These are phyloP conservation scores for Lycocorax pyrrhopterus DNA, from an alignment of 2,113 vertebrate genomes.

Conservation along the genomic window DNA sequence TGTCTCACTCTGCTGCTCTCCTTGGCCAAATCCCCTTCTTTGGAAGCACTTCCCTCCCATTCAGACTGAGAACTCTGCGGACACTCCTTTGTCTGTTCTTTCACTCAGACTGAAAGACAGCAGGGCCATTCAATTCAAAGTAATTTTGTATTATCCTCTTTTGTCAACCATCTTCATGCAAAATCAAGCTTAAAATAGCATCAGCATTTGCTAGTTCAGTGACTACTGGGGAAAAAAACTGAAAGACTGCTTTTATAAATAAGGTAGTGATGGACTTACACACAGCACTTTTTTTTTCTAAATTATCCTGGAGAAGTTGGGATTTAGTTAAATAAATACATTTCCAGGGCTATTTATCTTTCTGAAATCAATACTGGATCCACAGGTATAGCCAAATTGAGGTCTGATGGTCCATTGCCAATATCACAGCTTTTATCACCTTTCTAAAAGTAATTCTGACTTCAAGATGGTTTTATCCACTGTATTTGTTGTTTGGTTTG, in stretches of 20 bases:
- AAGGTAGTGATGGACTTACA: neutral
- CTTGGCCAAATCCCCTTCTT: neutral
- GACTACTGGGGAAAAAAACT: neutral
- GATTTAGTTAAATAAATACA: neutral
- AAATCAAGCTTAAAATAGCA: conserved; percentile 18
- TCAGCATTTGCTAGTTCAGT: neutral
- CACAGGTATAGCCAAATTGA: neutral
- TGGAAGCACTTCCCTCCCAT: neutral
- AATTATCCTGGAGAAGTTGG: neutral
- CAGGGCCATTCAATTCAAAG: neutral
- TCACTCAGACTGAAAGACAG: neutral
- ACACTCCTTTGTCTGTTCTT: neutral
- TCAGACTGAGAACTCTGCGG: neutral
- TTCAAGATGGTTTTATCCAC: neutral
- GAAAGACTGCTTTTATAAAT: neutral
- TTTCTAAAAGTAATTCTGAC: neutral
- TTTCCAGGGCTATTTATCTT: neutral
- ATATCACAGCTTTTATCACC: neutral
- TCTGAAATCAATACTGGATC: neutral
- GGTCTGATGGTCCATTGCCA: neutral
- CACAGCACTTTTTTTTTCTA: neutral
- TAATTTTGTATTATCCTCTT: neutral
- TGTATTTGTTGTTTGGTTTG: neutral
- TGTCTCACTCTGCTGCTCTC: neutral
- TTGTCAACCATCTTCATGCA: neutral